Percentiles rank a stretch among this genome's conserved stretches.
Conservation (phyloP, 2,888 invertebrate genomes). For the Scotopteryx bipunctaria region DNA sequence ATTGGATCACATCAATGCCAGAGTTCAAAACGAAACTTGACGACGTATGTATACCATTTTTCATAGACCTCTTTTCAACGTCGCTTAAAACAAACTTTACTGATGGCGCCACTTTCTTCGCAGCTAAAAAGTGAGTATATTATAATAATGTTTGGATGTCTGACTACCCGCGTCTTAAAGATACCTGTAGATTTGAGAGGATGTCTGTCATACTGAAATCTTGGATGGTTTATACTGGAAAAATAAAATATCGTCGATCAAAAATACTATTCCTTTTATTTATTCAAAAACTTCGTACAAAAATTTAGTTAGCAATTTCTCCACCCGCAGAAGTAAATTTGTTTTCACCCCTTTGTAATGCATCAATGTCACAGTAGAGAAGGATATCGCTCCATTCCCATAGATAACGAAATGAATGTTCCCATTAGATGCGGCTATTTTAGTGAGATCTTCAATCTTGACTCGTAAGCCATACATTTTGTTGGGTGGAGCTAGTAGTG, state of each 20-base stretch:
- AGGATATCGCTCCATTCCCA: conserved; percentile 47
- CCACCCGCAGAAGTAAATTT: conserved; percentile 15
- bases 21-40: conserved; percentile 5
- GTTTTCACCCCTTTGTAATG: conserved; percentile 44
- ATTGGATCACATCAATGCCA: conserved; percentile 9
- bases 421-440: conserved; percentile 52
- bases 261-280: too few relatives aligned
- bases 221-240: too few relatives aligned
- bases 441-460: conserved; percentile 30
- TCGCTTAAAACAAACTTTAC: background rate
- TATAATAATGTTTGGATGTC: too few relatives aligned
- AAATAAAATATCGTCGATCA: too few relatives aligned
- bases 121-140: too few relatives aligned
- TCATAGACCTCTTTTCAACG: conserved; percentile 2
- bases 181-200: too few relatives aligned
- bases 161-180: too few relatives aligned
- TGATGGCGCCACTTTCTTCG: background rate
- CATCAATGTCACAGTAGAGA: conserved; percentile 60
- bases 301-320: background rate
- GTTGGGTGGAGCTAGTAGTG: background rate
- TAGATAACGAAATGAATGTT: conserved; percentile 57
- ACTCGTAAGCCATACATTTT: conserved; percentile 13
- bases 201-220: too few relatives aligned
- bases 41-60: conserved; percentile 5
- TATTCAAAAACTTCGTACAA: too few relatives aligned